These are phyloP conservation scores for Anastatus disparis DNA, from an alignment of 1,140 invertebrate species.

Conservation along the genomic window DNA sequence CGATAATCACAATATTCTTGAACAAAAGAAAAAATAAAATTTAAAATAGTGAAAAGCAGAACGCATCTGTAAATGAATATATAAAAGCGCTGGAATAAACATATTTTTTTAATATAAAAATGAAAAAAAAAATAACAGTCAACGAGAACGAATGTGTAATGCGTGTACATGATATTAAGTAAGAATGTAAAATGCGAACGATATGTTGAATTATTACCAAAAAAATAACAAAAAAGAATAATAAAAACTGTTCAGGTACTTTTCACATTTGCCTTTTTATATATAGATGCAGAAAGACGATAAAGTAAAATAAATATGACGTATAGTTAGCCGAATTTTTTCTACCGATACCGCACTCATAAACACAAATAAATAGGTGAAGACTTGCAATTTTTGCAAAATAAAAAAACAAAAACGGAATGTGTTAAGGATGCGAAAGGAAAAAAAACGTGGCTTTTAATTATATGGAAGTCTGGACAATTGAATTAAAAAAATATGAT, in stretches of 20 bases:
- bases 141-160: conserved; percentile 4
- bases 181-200: background rate
- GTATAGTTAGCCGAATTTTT: conserved; percentile 65
- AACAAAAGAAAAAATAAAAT: conserved; percentile 39
- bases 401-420: conserved; percentile 44
- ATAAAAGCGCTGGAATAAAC: conserved; percentile 48
- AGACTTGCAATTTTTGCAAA: background rate
- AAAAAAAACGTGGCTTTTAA: background rate
- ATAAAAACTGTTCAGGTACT: conserved; percentile 61
- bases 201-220: conserved; percentile 36
- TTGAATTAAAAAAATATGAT: background rate
- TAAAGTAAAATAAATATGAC: conserved; percentile 39
- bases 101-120: conserved; percentile 60
- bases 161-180: too few relatives aligned
- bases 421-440: conserved; percentile 37
- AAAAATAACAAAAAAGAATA: conserved; percentile 33
- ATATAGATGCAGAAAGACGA: conserved; percentile 19
- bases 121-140: background rate
- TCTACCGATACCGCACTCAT: conserved; percentile 51
- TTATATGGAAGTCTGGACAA: background rate
- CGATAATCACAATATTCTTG: conserved; percentile 33
- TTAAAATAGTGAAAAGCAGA: too few relatives aligned
- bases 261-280: conserved; percentile 66
- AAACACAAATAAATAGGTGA: conserved; percentile 34
- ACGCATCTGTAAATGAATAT: conserved; percentile 10